These are phyloP conservation scores for Sclerurus mexicanus DNA, from an alignment of 2,113 vertebrate genomes.

Conservation along the genomic window DNA sequence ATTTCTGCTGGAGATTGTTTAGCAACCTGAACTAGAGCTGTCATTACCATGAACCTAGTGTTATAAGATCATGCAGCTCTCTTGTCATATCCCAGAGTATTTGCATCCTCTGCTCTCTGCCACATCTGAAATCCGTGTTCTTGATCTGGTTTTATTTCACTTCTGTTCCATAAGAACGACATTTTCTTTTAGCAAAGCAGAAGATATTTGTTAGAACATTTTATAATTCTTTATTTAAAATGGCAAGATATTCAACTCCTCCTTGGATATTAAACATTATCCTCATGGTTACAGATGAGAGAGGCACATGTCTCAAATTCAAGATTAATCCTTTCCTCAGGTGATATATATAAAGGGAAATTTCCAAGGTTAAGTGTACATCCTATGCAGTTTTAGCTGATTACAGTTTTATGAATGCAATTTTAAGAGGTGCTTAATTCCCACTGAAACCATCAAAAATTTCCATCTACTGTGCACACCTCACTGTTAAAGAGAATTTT, in stretches of 20 bases:
- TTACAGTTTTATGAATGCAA: constrained; percentile 11
- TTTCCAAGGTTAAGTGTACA: constrained; percentile 49
- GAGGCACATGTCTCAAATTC: not conserved
- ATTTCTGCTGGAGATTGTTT: not conserved
- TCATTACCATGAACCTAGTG: not conserved
- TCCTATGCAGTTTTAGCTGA: constrained; percentile 12
- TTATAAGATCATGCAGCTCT: not conserved
- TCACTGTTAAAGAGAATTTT: not conserved
- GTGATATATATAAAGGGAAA: constrained; percentile 32
- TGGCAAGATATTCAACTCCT: constrained; percentile 25
- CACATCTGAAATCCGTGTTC: not conserved
- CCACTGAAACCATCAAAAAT: constrained; percentile 4
- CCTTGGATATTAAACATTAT: constrained; percentile 31
- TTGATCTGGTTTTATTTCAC: not conserved
- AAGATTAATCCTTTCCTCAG: constrained; percentile 55
- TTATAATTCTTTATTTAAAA: constrained; percentile 52
- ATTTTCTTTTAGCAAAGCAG: not conserved
- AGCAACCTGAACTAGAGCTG: not conserved
- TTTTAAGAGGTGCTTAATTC: constrained; percentile 12
- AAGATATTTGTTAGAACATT: constrained; percentile 22
- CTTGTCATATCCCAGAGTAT: not conserved
- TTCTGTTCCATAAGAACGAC: not conserved
- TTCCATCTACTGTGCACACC: not conserved
- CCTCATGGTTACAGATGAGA: constrained; percentile 35
- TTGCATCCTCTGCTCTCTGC: not conserved